A percentile compares a stretch with the other conserved stretches of the same genome.
Evolutionary conservation across 2,888 invertebrate species (phyloP).

Genomic region (Trimorus sp.): DNA sequence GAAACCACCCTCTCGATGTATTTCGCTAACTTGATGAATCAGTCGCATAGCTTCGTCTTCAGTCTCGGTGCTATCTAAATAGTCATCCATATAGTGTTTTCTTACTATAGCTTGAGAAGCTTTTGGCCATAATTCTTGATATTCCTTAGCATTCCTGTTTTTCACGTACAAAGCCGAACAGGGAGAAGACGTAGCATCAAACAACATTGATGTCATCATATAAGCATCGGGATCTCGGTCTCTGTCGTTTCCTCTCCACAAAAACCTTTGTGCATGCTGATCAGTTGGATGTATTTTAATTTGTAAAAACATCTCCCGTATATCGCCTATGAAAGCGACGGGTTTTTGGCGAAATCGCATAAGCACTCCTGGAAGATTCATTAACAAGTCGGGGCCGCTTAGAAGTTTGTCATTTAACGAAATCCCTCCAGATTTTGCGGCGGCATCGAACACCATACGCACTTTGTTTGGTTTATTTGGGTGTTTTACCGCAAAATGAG

Average conservation of each 20-base stretch:
- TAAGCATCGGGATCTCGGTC: constrained; percentile 45
- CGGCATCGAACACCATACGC: constrained; percentile 73
- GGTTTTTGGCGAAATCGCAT: constrained; percentile 74
- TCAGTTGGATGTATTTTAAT: constrained; percentile 68
- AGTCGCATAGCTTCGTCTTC: too few species aligned
- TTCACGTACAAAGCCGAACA: constrained; percentile 66
- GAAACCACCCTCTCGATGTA: too few species aligned
- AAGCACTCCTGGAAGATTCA: constrained; percentile 73
- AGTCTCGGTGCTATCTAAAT: constrained; percentile 71
- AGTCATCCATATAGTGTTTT: too few species aligned
- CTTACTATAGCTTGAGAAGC: constrained; percentile 68
- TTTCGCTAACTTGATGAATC: too few species aligned
- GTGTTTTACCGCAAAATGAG: constrained; percentile 52
- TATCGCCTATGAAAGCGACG: constrained; percentile 73
- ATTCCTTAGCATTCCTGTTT: constrained; percentile 66
- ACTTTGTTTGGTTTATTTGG: constrained; percentile 71
- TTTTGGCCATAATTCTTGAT: constrained; percentile 55
- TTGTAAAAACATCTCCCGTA: constrained; percentile 75
- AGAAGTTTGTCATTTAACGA: constrained; percentile 66
- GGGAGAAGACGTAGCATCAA: constrained; percentile 24
- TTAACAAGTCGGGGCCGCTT: constrained; percentile 73
- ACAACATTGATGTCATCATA: constrained; percentile 61
- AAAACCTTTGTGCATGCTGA: constrained; percentile 66
- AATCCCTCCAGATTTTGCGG: constrained; percentile 69
- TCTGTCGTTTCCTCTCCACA: constrained; percentile 52